phyloP scores from a whole-genome alignment of 2,113 vertebrate genomes.

The Desmodus rotundus region DNA sequence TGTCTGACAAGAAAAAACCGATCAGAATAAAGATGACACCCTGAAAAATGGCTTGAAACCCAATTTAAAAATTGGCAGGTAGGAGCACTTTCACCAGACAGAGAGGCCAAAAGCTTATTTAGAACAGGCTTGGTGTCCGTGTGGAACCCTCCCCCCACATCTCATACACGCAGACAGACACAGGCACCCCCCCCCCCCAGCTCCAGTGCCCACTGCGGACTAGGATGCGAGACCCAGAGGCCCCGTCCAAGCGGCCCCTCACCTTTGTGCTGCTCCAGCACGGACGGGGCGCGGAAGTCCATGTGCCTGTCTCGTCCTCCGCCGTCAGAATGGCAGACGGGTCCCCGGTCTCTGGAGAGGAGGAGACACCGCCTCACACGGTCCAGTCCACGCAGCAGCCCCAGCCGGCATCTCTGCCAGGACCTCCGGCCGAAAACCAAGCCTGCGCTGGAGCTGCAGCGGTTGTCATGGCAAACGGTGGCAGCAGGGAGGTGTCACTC shows the following conservation, averaged over 20 bases:
- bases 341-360: slow-evolving; percentile 59
- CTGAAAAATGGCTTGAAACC: background rate
- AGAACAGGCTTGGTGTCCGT: slow-evolving; percentile 1
- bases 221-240: background rate
- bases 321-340: slow-evolving; percentile 58
- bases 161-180: background rate
- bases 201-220: background rate
- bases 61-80: background rate
- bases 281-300: slow-evolving; percentile 89
- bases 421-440: slow-evolving; percentile 57
- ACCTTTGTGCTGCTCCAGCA: slow-evolving; percentile 92
- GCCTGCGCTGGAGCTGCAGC: slow-evolving; percentile 56
- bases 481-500: slow-evolving; percentile 10
- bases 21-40: background rate
- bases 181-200: background rate
- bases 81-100: background rate
- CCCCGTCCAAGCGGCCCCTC: slow-evolving; percentile 62
- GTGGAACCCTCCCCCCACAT: background rate
- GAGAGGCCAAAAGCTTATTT: background rate
- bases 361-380: slow-evolving; percentile 32
- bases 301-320: slow-evolving; percentile 79
- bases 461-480: slow-evolving; percentile 59
- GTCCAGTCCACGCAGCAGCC: slow-evolving; percentile 44
- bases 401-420: slow-evolving; percentile 22
- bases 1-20: background rate